Base-by-base conservation (phyloP, 2,888 invertebrate species). In the Heliconius sara region DNA sequence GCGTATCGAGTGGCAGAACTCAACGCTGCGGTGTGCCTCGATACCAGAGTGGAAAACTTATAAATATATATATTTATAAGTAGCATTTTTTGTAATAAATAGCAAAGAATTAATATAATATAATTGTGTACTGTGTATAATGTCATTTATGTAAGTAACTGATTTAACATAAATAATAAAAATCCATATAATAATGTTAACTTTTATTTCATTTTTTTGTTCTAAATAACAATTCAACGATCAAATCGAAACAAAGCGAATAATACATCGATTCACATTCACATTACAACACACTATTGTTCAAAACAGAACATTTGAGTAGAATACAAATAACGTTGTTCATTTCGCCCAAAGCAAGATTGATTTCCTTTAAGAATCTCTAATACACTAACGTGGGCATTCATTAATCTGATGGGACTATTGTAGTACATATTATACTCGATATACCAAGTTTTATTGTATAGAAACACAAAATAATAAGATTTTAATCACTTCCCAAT, bases 241-340 rank as follows among this genome's bases (percentile, higher is more conserved):
- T 60, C 3, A 73, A 73, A 60, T 60, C n/a, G 16, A 25, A 73
- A 73, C 34, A 72, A 72, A 60, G 22, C 27, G 65, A 65, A 77
- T 66, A 57, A n/a, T 65, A 67, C 66, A 65, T 78, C 57, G 72
- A 73, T 73, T 27, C 72, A 39, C 47, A 73, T 73, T 27, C 72
- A 39, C 47, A 19, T 73, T 73, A 79, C 80, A 81, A 81, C 75
- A 71, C 76, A n/a, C 78, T 76, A 78, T 76, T 80, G 76, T 78
- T 67, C 60, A 34, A 25, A 34, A 4, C 57, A 22, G 72, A 57
- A 5, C 72, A 63, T 47, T 47, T 27, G 47, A 47, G 65, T 70
- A 65, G 75, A 79, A 75, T 60, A 66, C 52, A 65, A 66, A 43
- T 65, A 67, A 72, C 76, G 78, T 80, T 76, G 80, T 79, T 80